Conservation (phyloP, 2,888 invertebrate genomes). For the Mythimna albipuncta region DNA sequence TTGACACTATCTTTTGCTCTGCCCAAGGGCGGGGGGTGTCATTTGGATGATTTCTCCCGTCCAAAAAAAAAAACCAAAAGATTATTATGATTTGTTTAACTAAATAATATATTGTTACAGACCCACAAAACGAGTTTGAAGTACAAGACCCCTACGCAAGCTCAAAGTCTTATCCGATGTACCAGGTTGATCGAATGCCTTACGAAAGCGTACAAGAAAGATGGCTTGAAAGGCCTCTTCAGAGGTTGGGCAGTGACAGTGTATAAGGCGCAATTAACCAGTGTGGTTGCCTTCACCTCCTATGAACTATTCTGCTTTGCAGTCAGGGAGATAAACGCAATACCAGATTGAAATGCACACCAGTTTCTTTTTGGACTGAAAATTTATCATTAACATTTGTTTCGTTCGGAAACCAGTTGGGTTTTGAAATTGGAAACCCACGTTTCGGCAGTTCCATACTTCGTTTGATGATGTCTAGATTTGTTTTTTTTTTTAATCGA, state of each 20-base stretch:
- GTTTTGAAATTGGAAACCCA: background rate
- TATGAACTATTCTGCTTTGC: conserved; percentile 80
- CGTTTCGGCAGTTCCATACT: too few relatives aligned
- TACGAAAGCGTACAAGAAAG: conserved; percentile 65
- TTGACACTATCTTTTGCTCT: too few relatives aligned
- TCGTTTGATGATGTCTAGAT: background rate
- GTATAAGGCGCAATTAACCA: conserved; percentile 81
- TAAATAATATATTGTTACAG: conserved; percentile 68
- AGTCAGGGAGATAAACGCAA: conserved; percentile 65
- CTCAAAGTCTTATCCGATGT: conserved; percentile 74
- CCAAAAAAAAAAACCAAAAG: background rate
- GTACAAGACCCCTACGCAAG: conserved; percentile 71
- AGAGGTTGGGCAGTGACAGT: conserved; percentile 81
- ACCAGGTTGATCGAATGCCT: conserved; percentile 72
- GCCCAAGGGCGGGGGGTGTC: too few relatives aligned
- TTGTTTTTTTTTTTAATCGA: background rate
- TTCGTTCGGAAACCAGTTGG: background rate
- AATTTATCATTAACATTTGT: background rate
- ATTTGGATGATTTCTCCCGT: too few relatives aligned
- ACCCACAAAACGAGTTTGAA: conserved; percentile 72
- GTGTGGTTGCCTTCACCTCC: conserved; percentile 78
- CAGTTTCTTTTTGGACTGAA: background rate
- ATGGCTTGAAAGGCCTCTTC: conserved; percentile 78
- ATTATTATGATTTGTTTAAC: background rate
- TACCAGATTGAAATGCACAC: background rate